phyloP scores from a whole-genome alignment of 1,140 invertebrate species.

The Drosophila kohkoa region DNA sequence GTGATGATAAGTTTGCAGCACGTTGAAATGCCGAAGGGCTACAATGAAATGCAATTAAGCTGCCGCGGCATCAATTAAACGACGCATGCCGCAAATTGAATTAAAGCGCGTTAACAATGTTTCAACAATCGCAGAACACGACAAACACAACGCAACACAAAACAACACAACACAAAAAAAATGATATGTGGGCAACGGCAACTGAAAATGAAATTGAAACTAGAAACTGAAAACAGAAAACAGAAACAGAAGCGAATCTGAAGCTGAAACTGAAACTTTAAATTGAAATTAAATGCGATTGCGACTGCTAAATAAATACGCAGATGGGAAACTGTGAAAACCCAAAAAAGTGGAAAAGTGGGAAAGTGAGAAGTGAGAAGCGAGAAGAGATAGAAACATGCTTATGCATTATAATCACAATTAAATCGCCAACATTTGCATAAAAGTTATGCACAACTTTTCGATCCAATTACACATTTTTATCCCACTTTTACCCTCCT shows the following conservation, averaged over 20 bases:
- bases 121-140: slow-evolving; percentile 7
- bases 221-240: neutral
- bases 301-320: neutral
- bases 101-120: slow-evolving; percentile 68
- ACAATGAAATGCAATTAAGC: slow-evolving; percentile 76
- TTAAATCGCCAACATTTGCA: slow-evolving; percentile 55
- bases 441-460: slow-evolving; percentile 53
- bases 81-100: slow-evolving; percentile 66
- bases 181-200: slow-evolving; percentile 16
- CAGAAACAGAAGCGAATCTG: neutral
- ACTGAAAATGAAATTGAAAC: slow-evolving; percentile 17
- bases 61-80: slow-evolving; percentile 62
- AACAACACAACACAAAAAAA: neutral
- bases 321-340: neutral
- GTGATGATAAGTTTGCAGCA: slow-evolving; percentile 12
- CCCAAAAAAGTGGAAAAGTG: slow-evolving; percentile 10
- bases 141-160: neutral
- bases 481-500: neutral
- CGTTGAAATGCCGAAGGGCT: slow-evolving; percentile 31
- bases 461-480: slow-evolving; percentile 24
- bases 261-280: slow-evolving; percentile 6
- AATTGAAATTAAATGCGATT: slow-evolving; percentile 3
- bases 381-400: neutral
- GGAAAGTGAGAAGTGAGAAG: neutral
- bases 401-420: slow-evolving; percentile 26